These are phyloP conservation scores for Omphaloscelis lunosa DNA, from an alignment of 2,888 invertebrate species.

Conservation along the genomic window DNA sequence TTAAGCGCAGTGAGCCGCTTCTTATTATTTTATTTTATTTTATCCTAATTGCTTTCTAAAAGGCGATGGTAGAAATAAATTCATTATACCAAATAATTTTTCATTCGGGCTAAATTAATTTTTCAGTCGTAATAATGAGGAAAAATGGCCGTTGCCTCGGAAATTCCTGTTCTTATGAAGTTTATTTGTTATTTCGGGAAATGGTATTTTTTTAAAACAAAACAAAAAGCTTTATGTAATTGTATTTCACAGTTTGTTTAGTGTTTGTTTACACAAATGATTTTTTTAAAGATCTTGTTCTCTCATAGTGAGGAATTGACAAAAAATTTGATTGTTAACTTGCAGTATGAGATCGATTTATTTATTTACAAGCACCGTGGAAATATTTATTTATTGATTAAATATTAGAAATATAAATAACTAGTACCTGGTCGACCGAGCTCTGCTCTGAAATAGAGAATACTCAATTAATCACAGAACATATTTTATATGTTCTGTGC, in stretches of 20 bases:
- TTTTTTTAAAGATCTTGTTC: not conserved
- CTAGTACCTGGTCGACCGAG: too few species aligned
- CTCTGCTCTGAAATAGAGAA: too few species aligned
- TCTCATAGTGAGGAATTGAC: not conserved
- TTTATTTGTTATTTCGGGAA: conserved; percentile 34
- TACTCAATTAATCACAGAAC: too few species aligned
- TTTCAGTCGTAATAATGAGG: conserved; percentile 69
- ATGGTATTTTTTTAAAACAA: not conserved
- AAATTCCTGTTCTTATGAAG: conserved; percentile 35
- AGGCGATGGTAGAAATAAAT: conserved; percentile 69
- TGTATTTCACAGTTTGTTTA: too few species aligned
- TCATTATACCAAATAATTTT: conserved; percentile 74
- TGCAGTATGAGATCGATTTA: too few species aligned
- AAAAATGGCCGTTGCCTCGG: conserved; percentile 42
- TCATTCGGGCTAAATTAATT: conserved; percentile 73
- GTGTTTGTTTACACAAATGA: too few species aligned
- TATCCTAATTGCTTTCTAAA: conserved; percentile 60
- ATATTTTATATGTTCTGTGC: too few species aligned
- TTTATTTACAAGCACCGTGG: not conserved
- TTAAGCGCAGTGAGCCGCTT: conserved; percentile 26
- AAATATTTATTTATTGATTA: too few species aligned
- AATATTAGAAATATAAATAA: too few species aligned
- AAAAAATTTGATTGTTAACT: not conserved
- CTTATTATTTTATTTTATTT: conserved; percentile 56
- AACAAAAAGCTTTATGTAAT: too few species aligned